Conservation (phyloP, 2,797 vertebrate genomes). For the Meriones psammophilus region DNA sequence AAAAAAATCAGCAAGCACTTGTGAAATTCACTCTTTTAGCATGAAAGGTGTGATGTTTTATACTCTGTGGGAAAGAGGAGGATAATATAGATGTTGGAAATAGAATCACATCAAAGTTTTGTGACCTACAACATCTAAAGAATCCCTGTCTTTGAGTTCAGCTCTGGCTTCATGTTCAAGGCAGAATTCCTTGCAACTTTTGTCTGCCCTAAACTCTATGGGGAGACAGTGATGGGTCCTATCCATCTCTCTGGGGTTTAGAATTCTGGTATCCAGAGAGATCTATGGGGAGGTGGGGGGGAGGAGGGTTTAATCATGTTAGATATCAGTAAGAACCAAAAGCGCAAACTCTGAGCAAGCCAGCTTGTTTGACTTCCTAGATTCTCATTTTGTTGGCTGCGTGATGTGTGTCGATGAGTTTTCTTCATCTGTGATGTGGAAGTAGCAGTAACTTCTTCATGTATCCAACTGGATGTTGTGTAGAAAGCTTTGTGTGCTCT, state of each 20-base stretch:
- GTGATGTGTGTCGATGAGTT: background rate
- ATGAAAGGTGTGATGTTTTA: conserved; percentile 71
- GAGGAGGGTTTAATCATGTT: conserved; percentile 42
- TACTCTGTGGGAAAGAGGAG: conserved; percentile 68
- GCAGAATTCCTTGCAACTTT: conserved; percentile 34
- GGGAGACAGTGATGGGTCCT: background rate
- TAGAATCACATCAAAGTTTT: conserved; percentile 76
- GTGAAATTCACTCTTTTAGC: conserved; percentile 67
- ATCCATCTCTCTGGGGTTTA: background rate
- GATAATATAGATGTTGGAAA: conserved; percentile 66
- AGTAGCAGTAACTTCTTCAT: background rate
- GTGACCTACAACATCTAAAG: conserved; percentile 76
- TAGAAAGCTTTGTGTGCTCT: background rate
- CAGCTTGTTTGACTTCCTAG: background rate
- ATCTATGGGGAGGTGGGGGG: background rate
- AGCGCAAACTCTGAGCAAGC: background rate
- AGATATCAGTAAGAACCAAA: background rate
- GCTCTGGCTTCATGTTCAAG: conserved; percentile 52
- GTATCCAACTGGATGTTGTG: background rate
- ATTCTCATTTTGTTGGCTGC: background rate
- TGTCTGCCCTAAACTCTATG: background rate
- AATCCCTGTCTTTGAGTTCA: conserved; percentile 68
- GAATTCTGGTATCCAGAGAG: background rate
- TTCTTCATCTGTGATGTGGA: background rate
- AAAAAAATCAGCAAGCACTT: conserved; percentile 47